Evolutionary conservation across 1,140 invertebrate species (phyloP), one percentile per base, ranked within the genome.

Genomic region (Asobara japonica): DNA sequence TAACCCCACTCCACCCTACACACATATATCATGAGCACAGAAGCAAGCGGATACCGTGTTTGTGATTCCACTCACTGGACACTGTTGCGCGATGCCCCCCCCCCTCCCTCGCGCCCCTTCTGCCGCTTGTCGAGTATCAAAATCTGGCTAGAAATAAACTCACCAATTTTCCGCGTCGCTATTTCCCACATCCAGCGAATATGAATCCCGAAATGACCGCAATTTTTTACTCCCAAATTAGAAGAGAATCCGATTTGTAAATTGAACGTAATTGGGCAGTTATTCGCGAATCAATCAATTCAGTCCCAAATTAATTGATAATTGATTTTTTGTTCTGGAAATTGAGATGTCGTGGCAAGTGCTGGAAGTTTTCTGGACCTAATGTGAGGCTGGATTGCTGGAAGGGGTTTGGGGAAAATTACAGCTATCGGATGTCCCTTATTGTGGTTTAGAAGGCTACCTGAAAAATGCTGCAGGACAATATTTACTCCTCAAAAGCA

Each of bases 161-260:
- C 69, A 62, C 56, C 51, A 71, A 71, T 71, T 71, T 71, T 71
- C 69, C 69, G 56, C 65, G 25, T 65, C 62, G 27, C 69, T 33
- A 51, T 56, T 30, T 16, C 25, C 16, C 61, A 30, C 69, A 71
- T 65, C 36, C 56, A 18, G 61, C 41, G 38, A 71, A 71, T 65
- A 71, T 71, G 65, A 71, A 71, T 71, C 69, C 62, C 22, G 45
- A 45, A 13, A 56, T 64, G 41, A 41, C 16, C 18, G 51, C 18
- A 6, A 65, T 71, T 65, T 71, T 65, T 27, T 33, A 61, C 61
- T 22, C 36, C n/a, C 51, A 69, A 66, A 33, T 38, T 66, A 66
- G 38, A 31, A 25, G 51, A 6, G 25, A 56, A 56, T 56, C 51
- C 5, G 51, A 56, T 56, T 56, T 56, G 20, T 18, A 56, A 56